phyloP scores from a whole-genome alignment of 2,113 vertebrate genomes.

The Tetraodon nigroviridis region DNA sequence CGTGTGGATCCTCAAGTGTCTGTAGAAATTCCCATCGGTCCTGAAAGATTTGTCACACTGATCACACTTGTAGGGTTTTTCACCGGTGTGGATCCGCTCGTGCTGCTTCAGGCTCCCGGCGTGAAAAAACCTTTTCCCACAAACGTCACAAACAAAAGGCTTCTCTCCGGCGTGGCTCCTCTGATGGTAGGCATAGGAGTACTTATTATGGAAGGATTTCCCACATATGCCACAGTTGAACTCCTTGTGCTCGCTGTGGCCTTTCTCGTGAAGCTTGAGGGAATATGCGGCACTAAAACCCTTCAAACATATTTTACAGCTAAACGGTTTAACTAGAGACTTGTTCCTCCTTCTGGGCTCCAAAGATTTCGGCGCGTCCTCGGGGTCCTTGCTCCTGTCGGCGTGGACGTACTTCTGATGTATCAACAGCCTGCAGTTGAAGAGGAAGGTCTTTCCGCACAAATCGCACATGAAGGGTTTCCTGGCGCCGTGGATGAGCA shows the following conservation, averaged over 20 bases:
- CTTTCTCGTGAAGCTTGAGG: constrained; percentile 56
- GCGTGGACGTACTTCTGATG: constrained; percentile 63
- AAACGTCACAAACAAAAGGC: constrained; percentile 61
- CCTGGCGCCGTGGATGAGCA: constrained; percentile 62
- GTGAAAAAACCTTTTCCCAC: constrained; percentile 66
- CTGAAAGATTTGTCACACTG: constrained; percentile 66
- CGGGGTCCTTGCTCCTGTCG: constrained; percentile 19
- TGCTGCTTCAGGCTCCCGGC: constrained; percentile 63
- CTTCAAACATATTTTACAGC: constrained; percentile 62
- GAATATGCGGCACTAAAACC: constrained; percentile 56
- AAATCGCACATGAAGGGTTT: constrained; percentile 69
- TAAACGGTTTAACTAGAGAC: constrained; percentile 53
- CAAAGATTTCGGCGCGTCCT: constrained; percentile 13
- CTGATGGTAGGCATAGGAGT: constrained; percentile 65
- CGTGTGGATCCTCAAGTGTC: constrained; percentile 66
- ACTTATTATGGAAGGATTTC: constrained; percentile 66
- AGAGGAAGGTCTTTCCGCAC: constrained; percentile 69
- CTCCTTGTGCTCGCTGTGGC: constrained; percentile 68
- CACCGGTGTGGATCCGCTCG: constrained; percentile 62
- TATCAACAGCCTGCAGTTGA: constrained; percentile 62
- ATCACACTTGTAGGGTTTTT: constrained; percentile 66
- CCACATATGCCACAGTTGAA: constrained; percentile 60
- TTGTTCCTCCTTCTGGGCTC: constrained; percentile 32
- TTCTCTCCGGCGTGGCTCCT: constrained; percentile 70
- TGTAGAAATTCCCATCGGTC: constrained; percentile 63